Evolutionary conservation across 2,113 vertebrate species (phyloP).

Genomic region (Azemiops feae): DNA sequence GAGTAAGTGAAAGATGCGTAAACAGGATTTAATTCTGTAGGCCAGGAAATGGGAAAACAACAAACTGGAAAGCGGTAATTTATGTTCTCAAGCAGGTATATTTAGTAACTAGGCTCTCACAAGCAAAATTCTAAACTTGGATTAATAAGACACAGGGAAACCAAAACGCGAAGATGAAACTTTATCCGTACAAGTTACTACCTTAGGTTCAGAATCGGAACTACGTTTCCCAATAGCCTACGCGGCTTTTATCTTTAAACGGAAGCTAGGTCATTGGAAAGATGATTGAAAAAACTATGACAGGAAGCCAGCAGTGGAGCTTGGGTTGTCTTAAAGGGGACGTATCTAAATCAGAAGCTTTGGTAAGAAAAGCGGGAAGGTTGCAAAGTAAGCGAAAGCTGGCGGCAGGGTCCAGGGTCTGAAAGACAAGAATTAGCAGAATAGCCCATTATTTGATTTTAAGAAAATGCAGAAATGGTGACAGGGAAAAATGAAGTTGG

Average conservation of each 20-base stretch:
- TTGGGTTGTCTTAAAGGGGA: constrained; percentile 17
- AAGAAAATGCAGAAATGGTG: not conserved
- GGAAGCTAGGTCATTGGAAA: not conserved
- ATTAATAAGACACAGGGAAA: not conserved
- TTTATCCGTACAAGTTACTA: not conserved
- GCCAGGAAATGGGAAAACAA: not conserved
- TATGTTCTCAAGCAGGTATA: not conserved
- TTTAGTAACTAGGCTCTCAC: not conserved
- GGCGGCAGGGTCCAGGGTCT: not conserved
- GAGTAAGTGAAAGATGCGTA: no score
- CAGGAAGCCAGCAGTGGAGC: not conserved
- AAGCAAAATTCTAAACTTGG: not conserved
- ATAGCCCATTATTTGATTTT: not conserved
- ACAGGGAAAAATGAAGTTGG: not conserved
- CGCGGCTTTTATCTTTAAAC: not conserved
- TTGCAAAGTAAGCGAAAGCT: not conserved
- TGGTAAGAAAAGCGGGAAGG: not conserved
- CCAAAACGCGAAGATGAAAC: not conserved
- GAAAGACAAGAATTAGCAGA: not conserved
- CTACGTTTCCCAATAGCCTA: constrained; percentile 6
- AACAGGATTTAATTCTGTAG: not conserved
- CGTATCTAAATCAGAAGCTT: not conserved
- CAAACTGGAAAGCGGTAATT: not conserved
- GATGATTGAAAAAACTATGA: not conserved
- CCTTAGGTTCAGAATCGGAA: not conserved